Conservation (phyloP, 2,797 vertebrate genomes). For the Hyperoplus immaculatus region DNA sequence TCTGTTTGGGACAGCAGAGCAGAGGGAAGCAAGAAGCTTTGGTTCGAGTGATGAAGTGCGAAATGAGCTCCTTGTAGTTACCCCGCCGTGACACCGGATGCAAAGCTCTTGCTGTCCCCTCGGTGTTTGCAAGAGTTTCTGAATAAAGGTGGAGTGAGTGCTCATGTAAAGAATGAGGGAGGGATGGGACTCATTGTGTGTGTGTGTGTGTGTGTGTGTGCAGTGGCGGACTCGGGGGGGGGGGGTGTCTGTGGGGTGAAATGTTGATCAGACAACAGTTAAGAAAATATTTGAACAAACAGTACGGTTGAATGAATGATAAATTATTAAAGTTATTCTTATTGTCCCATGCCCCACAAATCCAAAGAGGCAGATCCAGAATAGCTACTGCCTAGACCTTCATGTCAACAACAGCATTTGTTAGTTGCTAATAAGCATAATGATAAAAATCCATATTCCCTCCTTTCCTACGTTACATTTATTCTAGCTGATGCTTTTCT, state of each 20-base stretch:
- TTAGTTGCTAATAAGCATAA: not conserved
- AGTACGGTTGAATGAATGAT: not conserved
- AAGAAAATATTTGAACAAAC: not conserved
- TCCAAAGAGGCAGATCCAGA: not conserved
- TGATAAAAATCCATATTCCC: too few relatives aligned
- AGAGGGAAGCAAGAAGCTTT: conserved; percentile 21
- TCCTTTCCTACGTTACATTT: too few relatives aligned
- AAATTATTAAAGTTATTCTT: not conserved
- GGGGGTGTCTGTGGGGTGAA: too few relatives aligned
- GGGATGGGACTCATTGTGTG: conserved; percentile 32
- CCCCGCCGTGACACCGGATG: conserved; percentile 4
- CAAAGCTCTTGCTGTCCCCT: conserved; percentile 21
- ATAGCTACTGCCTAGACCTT: not conserved
- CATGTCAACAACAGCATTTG: not conserved
- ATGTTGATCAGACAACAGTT: not conserved
- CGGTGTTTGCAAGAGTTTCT: conserved; percentile 57
- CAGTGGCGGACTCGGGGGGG: too few relatives aligned
- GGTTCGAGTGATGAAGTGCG: conserved; percentile 25
- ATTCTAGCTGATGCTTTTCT: too few relatives aligned
- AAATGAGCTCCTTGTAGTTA: conserved; percentile 23
- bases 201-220: conserved; percentile 35
- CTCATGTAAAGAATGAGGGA: conserved; percentile 64
- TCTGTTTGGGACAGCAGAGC: conserved; percentile 41
- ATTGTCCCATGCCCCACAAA: not conserved
- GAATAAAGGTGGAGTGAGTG: conserved; percentile 55